Base-by-base conservation (phyloP, 1,140 invertebrate species). In the Drosophila cardini region DNA sequence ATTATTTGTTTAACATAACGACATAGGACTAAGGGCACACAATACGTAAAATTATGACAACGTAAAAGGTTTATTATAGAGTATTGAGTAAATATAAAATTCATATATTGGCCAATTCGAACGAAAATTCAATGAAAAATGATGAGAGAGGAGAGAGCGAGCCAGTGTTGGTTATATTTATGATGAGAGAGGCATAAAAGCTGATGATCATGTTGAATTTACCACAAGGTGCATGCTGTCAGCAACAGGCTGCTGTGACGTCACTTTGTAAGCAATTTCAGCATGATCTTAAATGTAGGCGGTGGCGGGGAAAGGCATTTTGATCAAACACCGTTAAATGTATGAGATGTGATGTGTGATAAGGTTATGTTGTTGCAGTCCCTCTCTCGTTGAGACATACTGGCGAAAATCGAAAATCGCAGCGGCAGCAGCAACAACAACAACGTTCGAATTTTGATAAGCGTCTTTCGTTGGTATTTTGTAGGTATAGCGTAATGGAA, bases 401-500 rank as follows among this genome's bases (percentile, higher is more conserved):
- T 26, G 21, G 57, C 45, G 15, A 43, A 42, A 15, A 18, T 30
- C 13, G 52, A 26, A 65, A 50, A 55, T 55, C 50, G 64, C 56
- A 57, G 63, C 48, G 72, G 61, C 63, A 74, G 69, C 75, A 81
- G 75, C 83, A 86, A 74, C 67, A 67, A 63, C 82, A 86, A 73
- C 83, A 87, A 57, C 58, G 84, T 86, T 70, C 40, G 15, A 83
- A 87, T 89, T 87, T 86, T 69, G 76, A 80, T 79, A 73, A 61
- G 57, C 83, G 82, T 82, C 63, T 72, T 55, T 50, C 55, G 34
- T 70, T 34, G 32, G 36, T 36, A 13, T 60, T 38, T 43, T 36
- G 13, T 52, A 62, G 46, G 38, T 9, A 42, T 52, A 30, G 56
- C 18, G 67, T 63, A 4, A 36, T 58, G 40, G 13, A 56, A 30